A percentile compares a stretch with the other conserved stretches of the same genome.
These are phyloP conservation scores for Siphlonurus alternatus DNA, from an alignment of 2,888 invertebrate genomes.

Conservation along the genomic window DNA sequence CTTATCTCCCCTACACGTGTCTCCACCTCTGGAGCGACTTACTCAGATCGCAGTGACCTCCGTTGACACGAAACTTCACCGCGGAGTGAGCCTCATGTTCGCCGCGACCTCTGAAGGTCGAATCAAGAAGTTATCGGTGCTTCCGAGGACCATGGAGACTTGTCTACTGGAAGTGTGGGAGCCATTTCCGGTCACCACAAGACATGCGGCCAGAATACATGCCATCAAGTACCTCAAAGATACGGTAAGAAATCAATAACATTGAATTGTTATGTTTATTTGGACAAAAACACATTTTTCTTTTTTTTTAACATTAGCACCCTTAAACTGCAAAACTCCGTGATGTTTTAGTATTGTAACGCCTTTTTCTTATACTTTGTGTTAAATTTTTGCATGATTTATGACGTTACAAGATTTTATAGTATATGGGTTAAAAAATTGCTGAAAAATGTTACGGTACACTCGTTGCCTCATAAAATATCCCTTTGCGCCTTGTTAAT, in stretches of 20 bases:
- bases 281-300: neutral
- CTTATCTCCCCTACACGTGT: slow-evolving; percentile 44
- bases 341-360: neutral
- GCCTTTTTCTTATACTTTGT: neutral
- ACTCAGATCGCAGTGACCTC: slow-evolving; percentile 70
- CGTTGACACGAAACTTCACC: slow-evolving; percentile 48
- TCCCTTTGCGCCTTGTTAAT: no score
- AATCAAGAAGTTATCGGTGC: slow-evolving; percentile 63
- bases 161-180: slow-evolving; percentile 79
- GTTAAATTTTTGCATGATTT: no score
- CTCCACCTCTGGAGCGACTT: slow-evolving; percentile 47
- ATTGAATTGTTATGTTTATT: slow-evolving; percentile 15
- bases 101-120: slow-evolving; percentile 58
- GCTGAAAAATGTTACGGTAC: no score
- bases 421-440: no score
- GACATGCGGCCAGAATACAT: slow-evolving; percentile 34
- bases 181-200: slow-evolving; percentile 27
- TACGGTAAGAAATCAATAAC: slow-evolving; percentile 47
- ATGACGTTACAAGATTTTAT: no score
- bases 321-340: neutral
- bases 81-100: slow-evolving; percentile 55
- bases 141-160: slow-evolving; percentile 49
- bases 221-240: slow-evolving; percentile 65
- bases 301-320: neutral
- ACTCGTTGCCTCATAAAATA: no score